Conservation (phyloP, 2,888 invertebrate genomes). For the Trichopoda pennipes region DNA sequence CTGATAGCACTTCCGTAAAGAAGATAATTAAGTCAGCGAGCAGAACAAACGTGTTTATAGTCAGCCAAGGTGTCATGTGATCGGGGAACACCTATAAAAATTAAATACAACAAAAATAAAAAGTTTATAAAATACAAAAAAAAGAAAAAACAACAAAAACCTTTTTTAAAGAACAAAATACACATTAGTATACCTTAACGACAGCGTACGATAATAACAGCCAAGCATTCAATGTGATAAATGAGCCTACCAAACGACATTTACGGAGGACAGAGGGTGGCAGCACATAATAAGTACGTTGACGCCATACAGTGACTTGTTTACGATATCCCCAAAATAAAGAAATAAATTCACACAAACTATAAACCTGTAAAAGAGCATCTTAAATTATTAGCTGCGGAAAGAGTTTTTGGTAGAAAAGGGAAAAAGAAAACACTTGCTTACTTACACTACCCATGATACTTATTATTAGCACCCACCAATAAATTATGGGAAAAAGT, state of each 20-base stretch:
- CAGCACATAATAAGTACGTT: constrained; percentile 71
- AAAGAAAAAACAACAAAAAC: too few relatives aligned
- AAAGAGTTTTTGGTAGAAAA: not conserved
- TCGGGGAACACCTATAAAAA: constrained; percentile 72
- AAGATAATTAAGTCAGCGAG: constrained; percentile 72
- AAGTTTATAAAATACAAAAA: not conserved
- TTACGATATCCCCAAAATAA: constrained; percentile 59
- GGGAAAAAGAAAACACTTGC: constrained; percentile 37
- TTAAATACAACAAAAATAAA: constrained; percentile 8
- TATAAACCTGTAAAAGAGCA: constrained; percentile 68
- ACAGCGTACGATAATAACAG: constrained; percentile 71
- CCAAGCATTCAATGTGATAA: constrained; percentile 73
- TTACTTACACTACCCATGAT: constrained; percentile 73
- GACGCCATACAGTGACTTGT: constrained; percentile 70
- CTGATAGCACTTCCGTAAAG: constrained; percentile 70
- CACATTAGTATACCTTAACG: constrained; percentile 65
- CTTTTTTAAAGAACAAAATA: not conserved
- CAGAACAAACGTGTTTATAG: constrained; percentile 71
- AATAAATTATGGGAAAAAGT: constrained; percentile 73
- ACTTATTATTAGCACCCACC: constrained; percentile 71
- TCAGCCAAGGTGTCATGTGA: constrained; percentile 73
- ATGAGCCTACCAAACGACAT: constrained; percentile 72
- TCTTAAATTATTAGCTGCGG: not conserved
- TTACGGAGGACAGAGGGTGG: constrained; percentile 72
- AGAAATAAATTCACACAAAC: constrained; percentile 65